Base-by-base conservation (phyloP, 2,888 invertebrate species). In the Drosophila anomalipes region DNA sequence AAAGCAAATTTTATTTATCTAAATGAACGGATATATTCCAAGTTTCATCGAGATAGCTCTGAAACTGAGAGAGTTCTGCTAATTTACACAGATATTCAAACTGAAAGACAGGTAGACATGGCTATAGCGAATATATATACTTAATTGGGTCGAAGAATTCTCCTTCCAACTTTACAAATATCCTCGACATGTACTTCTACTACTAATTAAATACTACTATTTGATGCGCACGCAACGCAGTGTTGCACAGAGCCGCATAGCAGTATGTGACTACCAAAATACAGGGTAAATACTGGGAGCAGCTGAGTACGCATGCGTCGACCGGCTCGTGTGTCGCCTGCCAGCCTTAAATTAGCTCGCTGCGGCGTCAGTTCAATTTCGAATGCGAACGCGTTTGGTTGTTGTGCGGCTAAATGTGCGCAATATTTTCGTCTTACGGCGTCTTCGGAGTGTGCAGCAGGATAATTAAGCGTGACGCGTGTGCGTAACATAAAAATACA, bases 401-500 rank as follows among this genome's bases (percentile, higher is more conserved):
- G 82, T 75, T 1, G 16, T 47, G 2, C 51, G 22, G 39, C 37
- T 51, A 2, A 39, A 28, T 33, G 61, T n/a, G 62, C 30, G 39
- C 39, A n/a, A 10, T 28, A 30, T 60, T 56, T 32, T 44, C 49
- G 26, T 47, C 9, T 26, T 47, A 35, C 47, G 12, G 0, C 39
- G 61, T 19, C 19, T 59, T 22, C 58, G 54, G 44, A 33, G 71
- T 70, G 22, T 77, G 77, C 86, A 74, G 76, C 77, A 86, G 90
- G 90, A 87, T 76, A 89, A 89, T 86, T 89, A 89, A 89, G 86
- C 90, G 86, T 89, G 88, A 89, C 90, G 86, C 86, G 90, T 90
- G 86, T 86, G 86, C 86, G 86, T 90, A 86, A 83, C 89, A 90
- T 90, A 79, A 86, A 85, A 89, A 90, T 87, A 78, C 82, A 73